Base-by-base conservation (phyloP, 2,888 invertebrate genomes). In the Sarcophaga subvicina region DNA sequence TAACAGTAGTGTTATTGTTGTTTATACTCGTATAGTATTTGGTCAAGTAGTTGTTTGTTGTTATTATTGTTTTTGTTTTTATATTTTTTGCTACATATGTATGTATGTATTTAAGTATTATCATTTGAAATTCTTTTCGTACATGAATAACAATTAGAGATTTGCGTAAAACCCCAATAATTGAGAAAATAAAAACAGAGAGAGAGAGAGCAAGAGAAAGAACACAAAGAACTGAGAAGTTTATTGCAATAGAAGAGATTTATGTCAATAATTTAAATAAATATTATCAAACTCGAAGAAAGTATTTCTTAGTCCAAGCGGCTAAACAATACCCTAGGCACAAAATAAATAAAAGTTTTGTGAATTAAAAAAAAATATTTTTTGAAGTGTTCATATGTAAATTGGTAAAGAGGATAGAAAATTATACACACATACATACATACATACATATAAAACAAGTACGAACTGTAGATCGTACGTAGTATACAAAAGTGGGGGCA, bases 11-110 rank as follows among this genome's bases (percentile, higher is more conserved):
- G 14, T 20, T n/a, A n/a, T 47, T 37, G 67, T n/a, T 3, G 60
- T 17, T 37, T 11, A 60, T 80, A 20, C 49, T 79, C 22, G 64
- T 27, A 76, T 59, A 27, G 59, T 83, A 80, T 78, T 70, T 84
- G 81, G 87, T 84, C 84, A 81, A 84, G 79, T 76, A 72, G 27
- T 77, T 77, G 27, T 60, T 75, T 64, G 78, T 49, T 17, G 17
- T 54, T 17, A 17, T 17, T 54, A 0, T 12, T 49, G 49, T 49
- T 49, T 49, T 54, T 54, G 11, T 14, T 14, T 14, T 49, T 49
- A 49, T 12, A 73, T 45, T 54, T 64, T 47, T 1, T 62, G 62
- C 12, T 66, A 22, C 20, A 10, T 27, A n/a, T 37, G 63, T 12
- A 72, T 54, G 6, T 27, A n/a, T 37, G 63, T 12, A 72, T 54